phyloP scores from a whole-genome alignment of 1,140 invertebrate species.

The Pseudomyrmex gracilis region DNA sequence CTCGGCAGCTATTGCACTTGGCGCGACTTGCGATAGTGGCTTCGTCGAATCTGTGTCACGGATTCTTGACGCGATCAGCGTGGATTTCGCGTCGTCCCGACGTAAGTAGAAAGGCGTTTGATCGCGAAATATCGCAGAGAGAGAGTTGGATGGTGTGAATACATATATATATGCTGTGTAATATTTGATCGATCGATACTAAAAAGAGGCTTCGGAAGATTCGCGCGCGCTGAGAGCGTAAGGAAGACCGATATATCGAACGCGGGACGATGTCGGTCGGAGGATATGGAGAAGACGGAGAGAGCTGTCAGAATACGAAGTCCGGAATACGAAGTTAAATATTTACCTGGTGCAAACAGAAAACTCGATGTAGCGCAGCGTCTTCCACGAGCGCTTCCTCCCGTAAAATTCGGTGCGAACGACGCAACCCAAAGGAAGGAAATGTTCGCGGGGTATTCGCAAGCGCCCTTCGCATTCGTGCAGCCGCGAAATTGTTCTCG shows the following conservation, averaged over 20 bases:
- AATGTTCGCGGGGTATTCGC: conserved; percentile 31
- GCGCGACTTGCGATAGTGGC: background rate
- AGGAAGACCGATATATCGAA: background rate
- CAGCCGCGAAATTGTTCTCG: conserved; percentile 12
- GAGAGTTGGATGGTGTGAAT: background rate
- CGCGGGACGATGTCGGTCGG: background rate
- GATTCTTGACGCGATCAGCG: conserved; percentile 24
- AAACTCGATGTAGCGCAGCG: conserved; percentile 66
- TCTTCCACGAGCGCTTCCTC: conserved; percentile 63
- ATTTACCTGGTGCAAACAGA: conserved; percentile 77
- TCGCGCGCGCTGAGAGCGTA: background rate
- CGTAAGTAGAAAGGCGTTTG: conserved; percentile 8
- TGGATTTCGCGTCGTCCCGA: conserved; percentile 28
- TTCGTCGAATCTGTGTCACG: conserved; percentile 40
- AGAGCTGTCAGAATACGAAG: conserved; percentile 38
- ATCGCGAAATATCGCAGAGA: conserved; percentile 39
- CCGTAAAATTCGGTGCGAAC: conserved; percentile 67
- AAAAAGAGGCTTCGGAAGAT: conserved; percentile 23
- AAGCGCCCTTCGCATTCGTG: background rate
- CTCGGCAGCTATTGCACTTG: conserved; percentile 20
- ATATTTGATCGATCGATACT: conserved; percentile 69
- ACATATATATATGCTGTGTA: conserved; percentile 23
- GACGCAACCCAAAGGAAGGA: background rate
- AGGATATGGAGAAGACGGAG: conserved; percentile 42
- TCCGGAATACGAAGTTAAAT: conserved; percentile 71